These are phyloP conservation scores for Periophthalmus magnuspinnatus DNA, from an alignment of 2,797 vertebrate species.

Conservation along the genomic window DNA sequence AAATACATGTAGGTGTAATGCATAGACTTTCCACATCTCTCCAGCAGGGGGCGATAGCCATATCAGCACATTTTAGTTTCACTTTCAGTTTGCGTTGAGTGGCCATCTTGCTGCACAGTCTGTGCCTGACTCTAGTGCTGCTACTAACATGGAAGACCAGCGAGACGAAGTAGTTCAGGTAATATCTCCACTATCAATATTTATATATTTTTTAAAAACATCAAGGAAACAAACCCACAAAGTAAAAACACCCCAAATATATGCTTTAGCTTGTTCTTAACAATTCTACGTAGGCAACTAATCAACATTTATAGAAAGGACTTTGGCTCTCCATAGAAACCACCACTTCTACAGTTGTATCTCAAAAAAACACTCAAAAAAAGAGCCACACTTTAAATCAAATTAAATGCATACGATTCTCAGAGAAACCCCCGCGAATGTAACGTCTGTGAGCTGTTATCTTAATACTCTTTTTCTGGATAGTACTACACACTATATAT, in stretches of 20 bases:
- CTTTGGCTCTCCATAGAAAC: conserved; percentile 19
- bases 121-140: conserved; percentile 33
- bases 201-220: conserved; percentile 22
- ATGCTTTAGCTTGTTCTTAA: conserved; percentile 11
- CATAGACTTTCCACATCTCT: not conserved
- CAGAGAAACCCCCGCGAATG: conserved; percentile 8
- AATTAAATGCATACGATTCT: conserved; percentile 13
- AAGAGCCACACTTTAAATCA: conserved; percentile 12
- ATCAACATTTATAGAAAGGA: conserved; percentile 15
- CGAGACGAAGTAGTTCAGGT: conserved; percentile 31
- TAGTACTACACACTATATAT: conserved; percentile 21
- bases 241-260: conserved; percentile 21
- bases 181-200: conserved; percentile 28
- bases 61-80: not conserved
- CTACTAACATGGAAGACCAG: conserved; percentile 44
- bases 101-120: not conserved
- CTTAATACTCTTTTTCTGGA: conserved; percentile 16
- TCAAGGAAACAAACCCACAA: conserved; percentile 21
- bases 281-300: conserved; percentile 15
- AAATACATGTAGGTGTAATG: not conserved
- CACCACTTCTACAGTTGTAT: conserved; percentile 17
- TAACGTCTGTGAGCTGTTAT: conserved; percentile 16
- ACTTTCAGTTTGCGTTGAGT: not conserved
- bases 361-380: conserved; percentile 11
- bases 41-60: not conserved